Base-by-base conservation (phyloP, 2,113 vertebrate species). In the Salvator merianae region DNA sequence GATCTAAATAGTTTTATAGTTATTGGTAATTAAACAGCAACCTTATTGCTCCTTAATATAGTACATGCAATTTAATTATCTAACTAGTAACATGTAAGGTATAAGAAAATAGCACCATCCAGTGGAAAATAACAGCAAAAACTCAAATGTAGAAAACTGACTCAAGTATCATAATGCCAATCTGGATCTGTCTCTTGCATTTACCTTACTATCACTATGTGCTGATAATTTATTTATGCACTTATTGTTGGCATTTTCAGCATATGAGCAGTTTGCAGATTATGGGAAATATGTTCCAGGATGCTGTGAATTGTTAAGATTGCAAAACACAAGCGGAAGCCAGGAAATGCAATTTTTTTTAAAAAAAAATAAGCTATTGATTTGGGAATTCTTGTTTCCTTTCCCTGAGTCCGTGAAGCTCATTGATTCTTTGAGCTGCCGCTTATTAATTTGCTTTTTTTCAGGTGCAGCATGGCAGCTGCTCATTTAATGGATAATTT, bases 91-190 rank as follows among this genome's bases (percentile, higher is more conserved):
- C 55, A 68, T 24, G 10, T 0, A 63, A 63, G 62, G 7, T 20
- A 63, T 66, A 10, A 84, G 63, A n/a, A 71, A 78, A n/a, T 76
- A 93, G 90, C 85, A 92, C 93, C 94, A 95, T 82, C 93, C 83
- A 50, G 91, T 88, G 95, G 93, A 90, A 50, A 77, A 16, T 79
- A 20, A 24, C 0, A 76, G 83, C 53, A 90, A 89, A 77, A 75
- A 26, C 53, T 4, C 26, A 77, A 7, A 13, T 12, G 43, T 3
- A n/a, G 10, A 43, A 2, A 28, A 0, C 43, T 74, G 53, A 76
- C 63, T 22, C 13, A 72, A 65, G 36, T 20, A 43, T 47, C 9
- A 62, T 1, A 30, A 2, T 32, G 2, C n/a, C 26, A 1, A 5
- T 7, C 34, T 4, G 43, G 6, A 0, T 77, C 55, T 74, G 2